Percentiles rank a stretch among this genome's conserved stretches.
These are phyloP conservation scores for Struthio camelus DNA, from an alignment of 2,113 vertebrate genomes.

Conservation along the genomic window DNA sequence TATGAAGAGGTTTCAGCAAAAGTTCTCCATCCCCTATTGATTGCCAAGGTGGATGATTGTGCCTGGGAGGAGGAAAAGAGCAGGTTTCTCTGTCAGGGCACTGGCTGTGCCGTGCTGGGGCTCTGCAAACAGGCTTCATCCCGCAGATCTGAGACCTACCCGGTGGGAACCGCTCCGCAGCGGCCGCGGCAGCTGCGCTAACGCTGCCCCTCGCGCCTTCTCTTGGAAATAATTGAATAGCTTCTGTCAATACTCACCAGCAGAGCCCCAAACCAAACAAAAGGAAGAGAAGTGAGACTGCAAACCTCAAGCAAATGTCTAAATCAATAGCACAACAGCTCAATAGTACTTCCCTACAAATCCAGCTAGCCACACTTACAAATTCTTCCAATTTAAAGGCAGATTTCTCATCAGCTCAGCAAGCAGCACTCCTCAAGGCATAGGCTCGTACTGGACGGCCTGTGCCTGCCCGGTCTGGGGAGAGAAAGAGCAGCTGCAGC, in stretches of 20 bases:
- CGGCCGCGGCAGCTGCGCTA: accelerated
- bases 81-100: background rate
- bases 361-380: background rate
- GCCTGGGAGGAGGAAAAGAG: background rate
- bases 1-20: background rate
- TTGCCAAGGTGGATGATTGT: background rate
- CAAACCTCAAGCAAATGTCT: background rate
- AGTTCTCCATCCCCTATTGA: background rate
- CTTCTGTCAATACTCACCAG: background rate
- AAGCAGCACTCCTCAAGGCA: background rate
- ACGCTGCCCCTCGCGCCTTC: background rate
- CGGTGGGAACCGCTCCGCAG: no score
- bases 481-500: background rate
- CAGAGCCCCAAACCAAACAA: background rate
- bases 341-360: background rate
- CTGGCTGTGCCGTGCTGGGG: background rate
- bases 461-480: background rate
- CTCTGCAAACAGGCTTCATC: background rate
- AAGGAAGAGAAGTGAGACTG: background rate
- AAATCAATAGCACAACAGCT: constrained; percentile 29
- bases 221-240: background rate
- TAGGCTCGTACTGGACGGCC: background rate
- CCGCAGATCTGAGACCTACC: background rate
- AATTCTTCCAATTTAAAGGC: background rate
- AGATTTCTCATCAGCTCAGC: background rate